Conservation (phyloP, 2,113 vertebrate genomes). For the Vireo altiloquus region DNA sequence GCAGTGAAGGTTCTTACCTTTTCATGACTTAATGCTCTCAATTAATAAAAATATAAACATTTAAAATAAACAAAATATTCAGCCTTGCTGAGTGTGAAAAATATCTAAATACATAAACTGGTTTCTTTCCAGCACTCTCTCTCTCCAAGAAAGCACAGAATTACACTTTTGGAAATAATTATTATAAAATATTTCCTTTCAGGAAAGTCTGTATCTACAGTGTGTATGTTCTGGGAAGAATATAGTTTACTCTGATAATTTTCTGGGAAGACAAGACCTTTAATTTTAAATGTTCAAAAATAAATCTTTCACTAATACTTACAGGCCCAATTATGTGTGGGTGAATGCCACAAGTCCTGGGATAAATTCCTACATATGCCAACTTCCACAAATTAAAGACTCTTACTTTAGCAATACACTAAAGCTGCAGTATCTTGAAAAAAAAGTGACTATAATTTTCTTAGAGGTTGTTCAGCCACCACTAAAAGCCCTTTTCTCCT, state of each 20-base stretch:
- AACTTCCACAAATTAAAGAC: conserved; percentile 15
- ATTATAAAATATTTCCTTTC: conserved; percentile 51
- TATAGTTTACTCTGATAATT: conserved; percentile 52
- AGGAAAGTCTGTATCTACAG: conserved; percentile 11
- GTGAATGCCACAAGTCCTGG: background rate
- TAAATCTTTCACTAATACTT: conserved; percentile 25
- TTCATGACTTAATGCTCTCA: background rate
- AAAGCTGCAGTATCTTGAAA: background rate
- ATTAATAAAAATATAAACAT: background rate
- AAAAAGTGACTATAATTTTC: background rate
- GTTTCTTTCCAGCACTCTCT: background rate
- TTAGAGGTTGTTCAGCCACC: background rate
- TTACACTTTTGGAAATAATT: conserved; percentile 41
- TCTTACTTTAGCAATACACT: background rate
- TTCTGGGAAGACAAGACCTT: conserved; percentile 36
- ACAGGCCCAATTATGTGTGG: background rate
- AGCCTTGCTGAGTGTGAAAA: background rate
- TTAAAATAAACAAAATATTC: background rate
- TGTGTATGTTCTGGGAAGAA: conserved; percentile 42
- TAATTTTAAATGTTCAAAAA: conserved; percentile 41
- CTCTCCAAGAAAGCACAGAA: conserved; percentile 25
- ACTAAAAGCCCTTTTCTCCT: background rate
- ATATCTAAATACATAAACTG: background rate
- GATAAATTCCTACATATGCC: background rate
- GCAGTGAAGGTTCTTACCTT: background rate